phyloP scores from a whole-genome alignment of 2,888 invertebrate genomes.

The Agrypnus murinus region DNA sequence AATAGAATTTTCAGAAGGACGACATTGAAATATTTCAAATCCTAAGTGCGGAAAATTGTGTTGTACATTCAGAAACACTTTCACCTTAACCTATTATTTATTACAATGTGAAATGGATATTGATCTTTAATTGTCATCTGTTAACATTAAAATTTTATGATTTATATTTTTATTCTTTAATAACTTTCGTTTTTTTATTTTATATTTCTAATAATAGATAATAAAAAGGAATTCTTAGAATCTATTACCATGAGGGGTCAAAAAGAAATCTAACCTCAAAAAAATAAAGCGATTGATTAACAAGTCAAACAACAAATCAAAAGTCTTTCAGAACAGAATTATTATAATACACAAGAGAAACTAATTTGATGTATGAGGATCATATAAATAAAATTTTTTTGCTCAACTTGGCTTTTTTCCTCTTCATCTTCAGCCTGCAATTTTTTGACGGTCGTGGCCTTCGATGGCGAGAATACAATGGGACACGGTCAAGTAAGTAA shows the following conservation, averaged over 20 bases:
- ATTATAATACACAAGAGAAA: slow-evolving; percentile 5
- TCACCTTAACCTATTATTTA: slow-evolving; percentile 15
- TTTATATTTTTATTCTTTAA: too few species aligned
- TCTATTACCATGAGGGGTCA: neutral
- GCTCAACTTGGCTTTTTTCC: neutral
- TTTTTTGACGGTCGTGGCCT: slow-evolving; percentile 33
- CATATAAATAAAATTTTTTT: slow-evolving; percentile 17
- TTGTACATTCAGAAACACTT: neutral
- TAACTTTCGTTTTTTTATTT: too few species aligned
- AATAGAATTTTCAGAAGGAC: slow-evolving; percentile 28
- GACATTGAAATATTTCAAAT: slow-evolving; percentile 12
- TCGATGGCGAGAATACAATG: slow-evolving; percentile 32
- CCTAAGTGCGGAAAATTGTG: neutral
- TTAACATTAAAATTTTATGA: neutral
- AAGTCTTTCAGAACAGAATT: neutral
- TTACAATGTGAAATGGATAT: slow-evolving; percentile 6
- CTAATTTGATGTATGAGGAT: slow-evolving; percentile 20
- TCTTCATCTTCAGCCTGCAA: too few species aligned
- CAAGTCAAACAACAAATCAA: too few species aligned
- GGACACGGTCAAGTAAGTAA: slow-evolving; percentile 20
- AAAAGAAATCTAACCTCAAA: neutral
- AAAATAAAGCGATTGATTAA: too few species aligned
- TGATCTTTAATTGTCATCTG: neutral
- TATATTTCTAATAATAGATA: too few species aligned
- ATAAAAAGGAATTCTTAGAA: neutral